Base-by-base conservation (phyloP, 2,888 invertebrate species). In the Drosophila monieri region DNA sequence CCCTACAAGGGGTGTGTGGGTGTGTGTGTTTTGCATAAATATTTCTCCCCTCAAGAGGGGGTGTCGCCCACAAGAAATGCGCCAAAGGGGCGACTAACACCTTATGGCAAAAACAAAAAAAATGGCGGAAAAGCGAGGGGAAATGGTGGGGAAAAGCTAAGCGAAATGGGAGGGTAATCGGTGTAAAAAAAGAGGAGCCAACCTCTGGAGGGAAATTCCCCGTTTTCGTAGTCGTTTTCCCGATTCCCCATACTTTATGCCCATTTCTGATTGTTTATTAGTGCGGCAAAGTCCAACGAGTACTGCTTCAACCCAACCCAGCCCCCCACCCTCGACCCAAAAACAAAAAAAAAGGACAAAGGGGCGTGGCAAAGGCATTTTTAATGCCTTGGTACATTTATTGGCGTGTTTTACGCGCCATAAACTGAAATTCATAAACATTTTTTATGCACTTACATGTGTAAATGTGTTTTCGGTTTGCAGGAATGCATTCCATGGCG, bases 401-500 rank as follows among this genome's bases (percentile, higher is more conserved):
- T 88, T 88, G 88, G 88, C 83, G 77, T 88, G 89, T 86, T 86
- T 87, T 88, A 85, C 89, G 85, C 89, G 84, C 89, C 89, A 86
- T 86, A 88, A 86, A 86, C 84, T 86, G 80, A 87, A 83, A 83
- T 83, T 83, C 83, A 83, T 83, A 83, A 83, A 83, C 88, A 83
- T 83, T 88, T 83, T 83, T 83, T 88, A 88, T 83, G 84, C 83
- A 87, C 88, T 69, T 86, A 88, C 87, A 88, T 81, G 87, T 86
- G 87, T 88, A 86, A 80, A 84, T 86, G 80, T 88, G 68, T 66
- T 65, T 64, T 52, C 43, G 53, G 30, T 47, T 39, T 46, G 32
- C 69, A 47, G 69, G 68, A 64, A 64, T 64, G 64, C 64, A 64
- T 61, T 48, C 65, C 15, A 56, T 54, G 23, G 14, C 23, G 57